Conservation (phyloP, 2,113 vertebrate species). For the Lycaon pictus region DNA sequence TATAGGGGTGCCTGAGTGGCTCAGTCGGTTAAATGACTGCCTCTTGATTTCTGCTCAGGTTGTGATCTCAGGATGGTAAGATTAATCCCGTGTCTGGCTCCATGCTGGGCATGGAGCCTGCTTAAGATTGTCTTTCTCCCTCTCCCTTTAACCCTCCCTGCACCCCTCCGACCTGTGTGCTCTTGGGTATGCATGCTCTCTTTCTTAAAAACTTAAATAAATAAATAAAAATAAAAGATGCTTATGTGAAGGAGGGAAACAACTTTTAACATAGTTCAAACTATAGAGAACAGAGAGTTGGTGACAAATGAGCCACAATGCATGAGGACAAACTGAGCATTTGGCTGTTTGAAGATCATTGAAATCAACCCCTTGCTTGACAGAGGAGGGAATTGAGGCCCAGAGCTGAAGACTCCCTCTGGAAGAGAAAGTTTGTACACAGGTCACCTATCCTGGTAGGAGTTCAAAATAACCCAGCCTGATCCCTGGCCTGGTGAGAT, state of each 20-base stretch:
- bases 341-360: fast-evolving
- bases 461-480: neutral
- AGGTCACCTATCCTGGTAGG: neutral
- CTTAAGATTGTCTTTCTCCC: neutral
- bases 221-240: neutral
- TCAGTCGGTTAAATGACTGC: neutral
- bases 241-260: neutral
- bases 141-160: neutral
- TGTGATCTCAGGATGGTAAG: neutral
- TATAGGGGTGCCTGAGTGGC: neutral
- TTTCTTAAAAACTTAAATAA: neutral
- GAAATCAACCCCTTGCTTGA: neutral
- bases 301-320: neutral
- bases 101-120: neutral
- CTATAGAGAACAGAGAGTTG: neutral
- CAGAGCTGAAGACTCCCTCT: neutral
- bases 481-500: neutral
- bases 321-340: neutral
- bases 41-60: neutral
- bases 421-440: neutral
- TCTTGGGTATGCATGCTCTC: neutral
- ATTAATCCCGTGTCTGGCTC: neutral
- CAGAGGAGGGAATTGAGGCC: neutral
- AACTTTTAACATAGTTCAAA: neutral
- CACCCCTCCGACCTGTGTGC: neutral